phyloP scores from a whole-genome alignment of 2,888 invertebrate species.

The Tenthredo mesomela region DNA sequence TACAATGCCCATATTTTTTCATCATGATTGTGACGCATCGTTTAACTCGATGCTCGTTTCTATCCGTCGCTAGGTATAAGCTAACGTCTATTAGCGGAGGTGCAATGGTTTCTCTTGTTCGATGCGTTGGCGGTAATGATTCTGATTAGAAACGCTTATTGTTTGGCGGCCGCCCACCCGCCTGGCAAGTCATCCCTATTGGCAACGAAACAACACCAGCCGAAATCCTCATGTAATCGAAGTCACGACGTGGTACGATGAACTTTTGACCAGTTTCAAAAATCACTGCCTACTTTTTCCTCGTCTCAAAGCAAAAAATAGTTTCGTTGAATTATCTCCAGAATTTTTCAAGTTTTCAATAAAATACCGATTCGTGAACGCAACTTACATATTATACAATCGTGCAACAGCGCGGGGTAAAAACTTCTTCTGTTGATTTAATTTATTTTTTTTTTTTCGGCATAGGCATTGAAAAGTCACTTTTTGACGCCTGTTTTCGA shows the following conservation, averaged over 20 bases:
- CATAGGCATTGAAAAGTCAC: too few species aligned
- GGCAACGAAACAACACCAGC: constrained; percentile 30
- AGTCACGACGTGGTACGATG: background rate
- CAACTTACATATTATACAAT: background rate
- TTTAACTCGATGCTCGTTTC: constrained; percentile 7
- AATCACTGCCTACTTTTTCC: background rate
- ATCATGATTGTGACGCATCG: background rate
- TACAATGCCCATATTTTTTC: background rate
- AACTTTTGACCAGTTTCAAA: background rate
- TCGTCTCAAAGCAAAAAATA: background rate
- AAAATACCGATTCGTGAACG: background rate
- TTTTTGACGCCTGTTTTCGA: too few species aligned
- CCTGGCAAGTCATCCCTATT: constrained; percentile 49
- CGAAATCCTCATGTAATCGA: constrained; percentile 12
- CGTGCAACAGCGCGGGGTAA: background rate
- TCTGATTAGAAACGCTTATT: constrained; percentile 49
- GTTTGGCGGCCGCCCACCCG: constrained; percentile 47
- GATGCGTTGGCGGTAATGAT: constrained; percentile 49
- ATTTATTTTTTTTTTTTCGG: background rate
- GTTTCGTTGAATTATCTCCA: background rate
- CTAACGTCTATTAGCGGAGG: constrained; percentile 43
- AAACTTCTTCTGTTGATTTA: background rate
- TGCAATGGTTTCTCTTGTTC: constrained; percentile 43
- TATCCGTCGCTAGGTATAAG: constrained; percentile 14
- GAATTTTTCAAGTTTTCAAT: background rate